Percentiles rank a stretch among this genome's conserved stretches.
Evolutionary conservation across 2,888 invertebrate genomes (phyloP).

Genomic region (Nemurella pictetii): DNA sequence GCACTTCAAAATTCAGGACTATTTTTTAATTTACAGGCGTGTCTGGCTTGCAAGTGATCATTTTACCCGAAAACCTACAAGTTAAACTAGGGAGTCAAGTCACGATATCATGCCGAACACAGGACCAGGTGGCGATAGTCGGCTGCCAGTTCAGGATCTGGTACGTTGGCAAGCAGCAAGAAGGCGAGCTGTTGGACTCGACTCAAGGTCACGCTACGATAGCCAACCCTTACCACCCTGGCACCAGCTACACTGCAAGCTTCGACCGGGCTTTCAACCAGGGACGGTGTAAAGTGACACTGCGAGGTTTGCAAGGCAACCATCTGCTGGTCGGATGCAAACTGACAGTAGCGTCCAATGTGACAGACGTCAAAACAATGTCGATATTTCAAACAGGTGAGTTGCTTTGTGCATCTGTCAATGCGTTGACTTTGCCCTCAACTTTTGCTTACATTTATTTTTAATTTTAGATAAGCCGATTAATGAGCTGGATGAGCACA

Average conservation of each 20-base stretch:
- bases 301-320: background rate
- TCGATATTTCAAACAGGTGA: background rate
- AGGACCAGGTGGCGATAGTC: background rate
- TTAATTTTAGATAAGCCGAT: too few species aligned
- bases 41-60: background rate
- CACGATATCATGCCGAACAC: background rate
- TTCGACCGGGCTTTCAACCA: background rate
- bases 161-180: background rate
- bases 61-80: background rate
- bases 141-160: background rate
- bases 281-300: background rate
- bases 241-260: background rate
- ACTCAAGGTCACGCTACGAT: background rate
- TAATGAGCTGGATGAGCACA: too few species aligned
- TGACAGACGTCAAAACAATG: background rate
- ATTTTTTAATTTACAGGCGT: background rate
- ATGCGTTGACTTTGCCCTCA: too few species aligned
- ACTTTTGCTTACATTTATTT: too few species aligned
- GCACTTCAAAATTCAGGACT: too few species aligned
- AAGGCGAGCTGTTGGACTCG: background rate
- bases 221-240: too few species aligned
- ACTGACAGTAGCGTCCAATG: background rate
- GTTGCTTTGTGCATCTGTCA: too few species aligned
- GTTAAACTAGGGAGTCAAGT: background rate
- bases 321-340: background rate